phyloP scores from a whole-genome alignment of 2,113 vertebrate species.

The Podarcis raffonei region DNA sequence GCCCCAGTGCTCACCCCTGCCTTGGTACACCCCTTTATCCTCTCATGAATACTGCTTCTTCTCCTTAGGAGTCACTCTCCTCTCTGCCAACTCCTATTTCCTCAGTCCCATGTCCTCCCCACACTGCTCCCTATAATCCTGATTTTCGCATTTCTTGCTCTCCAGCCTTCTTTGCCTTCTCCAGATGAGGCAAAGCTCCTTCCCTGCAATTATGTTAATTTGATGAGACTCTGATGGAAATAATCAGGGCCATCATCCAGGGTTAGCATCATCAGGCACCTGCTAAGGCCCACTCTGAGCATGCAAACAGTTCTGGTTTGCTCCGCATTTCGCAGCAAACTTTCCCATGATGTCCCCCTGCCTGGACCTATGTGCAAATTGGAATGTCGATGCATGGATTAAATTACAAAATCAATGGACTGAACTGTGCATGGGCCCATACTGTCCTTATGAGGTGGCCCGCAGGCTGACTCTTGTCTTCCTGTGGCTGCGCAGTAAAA shows the following conservation, averaged over 20 bases:
- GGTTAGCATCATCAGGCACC: neutral
- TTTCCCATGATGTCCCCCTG: too few relatives aligned
- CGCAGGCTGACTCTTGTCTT: too few relatives aligned
- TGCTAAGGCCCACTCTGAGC: neutral
- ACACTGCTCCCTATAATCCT: neutral
- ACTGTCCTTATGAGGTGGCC: too few relatives aligned
- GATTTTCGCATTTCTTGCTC: neutral
- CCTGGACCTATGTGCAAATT: too few relatives aligned
- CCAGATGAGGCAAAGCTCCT: neutral
- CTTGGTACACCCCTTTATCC: neutral
- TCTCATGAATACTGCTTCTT: neutral
- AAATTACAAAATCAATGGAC: too few relatives aligned
- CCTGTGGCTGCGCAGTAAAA: too few relatives aligned
- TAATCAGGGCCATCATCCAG: neutral
- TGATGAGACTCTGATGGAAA: neutral
- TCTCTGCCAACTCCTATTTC: neutral
- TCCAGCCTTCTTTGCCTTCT: neutral
- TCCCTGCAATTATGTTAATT: neutral
- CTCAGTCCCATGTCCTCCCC: neutral
- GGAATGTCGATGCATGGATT: too few relatives aligned
- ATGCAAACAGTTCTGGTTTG: too few relatives aligned
- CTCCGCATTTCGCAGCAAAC: too few relatives aligned
- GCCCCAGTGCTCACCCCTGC: neutral
- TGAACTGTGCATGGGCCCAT: too few relatives aligned
- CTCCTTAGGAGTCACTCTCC: neutral